Percentiles rank a stretch among this genome's conserved stretches.
These are phyloP conservation scores for Sebastes schlegelii DNA, from an alignment of 2,113 vertebrate genomes.

Conservation along the genomic window DNA sequence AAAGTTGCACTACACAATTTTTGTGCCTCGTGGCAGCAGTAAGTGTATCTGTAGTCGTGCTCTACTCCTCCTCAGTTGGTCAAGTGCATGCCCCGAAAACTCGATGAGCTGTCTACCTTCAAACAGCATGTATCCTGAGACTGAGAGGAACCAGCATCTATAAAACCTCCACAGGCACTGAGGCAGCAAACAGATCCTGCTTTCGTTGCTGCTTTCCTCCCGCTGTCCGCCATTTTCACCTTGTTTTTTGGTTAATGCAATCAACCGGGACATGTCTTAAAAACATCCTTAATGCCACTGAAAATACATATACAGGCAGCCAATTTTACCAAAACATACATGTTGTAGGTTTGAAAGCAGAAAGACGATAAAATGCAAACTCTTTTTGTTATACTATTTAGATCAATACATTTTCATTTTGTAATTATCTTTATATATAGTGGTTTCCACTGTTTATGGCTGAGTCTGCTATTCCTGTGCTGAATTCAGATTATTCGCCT, in stretches of 20 bases:
- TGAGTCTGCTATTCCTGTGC: too few species aligned
- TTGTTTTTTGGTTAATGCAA: not conserved
- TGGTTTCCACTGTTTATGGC: not conserved
- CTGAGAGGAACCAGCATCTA: constrained; percentile 5
- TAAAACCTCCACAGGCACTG: constrained; percentile 27
- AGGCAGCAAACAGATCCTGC: constrained; percentile 17
- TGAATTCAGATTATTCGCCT: too few species aligned
- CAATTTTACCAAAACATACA: not conserved
- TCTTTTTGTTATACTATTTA: not conserved
- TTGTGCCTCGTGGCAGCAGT: not conserved
- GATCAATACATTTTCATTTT: not conserved
- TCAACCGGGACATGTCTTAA: not conserved
- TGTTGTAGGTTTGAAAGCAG: not conserved
- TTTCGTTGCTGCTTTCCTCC: not conserved
- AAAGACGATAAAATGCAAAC: too few species aligned
- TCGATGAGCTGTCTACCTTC: constrained; percentile 30
- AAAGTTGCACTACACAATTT: not conserved
- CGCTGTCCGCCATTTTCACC: not conserved
- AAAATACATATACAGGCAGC: not conserved
- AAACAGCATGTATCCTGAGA: constrained; percentile 42
- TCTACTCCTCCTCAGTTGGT: constrained; percentile 16
- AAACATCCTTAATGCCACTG: not conserved
- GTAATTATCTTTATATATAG: not conserved
- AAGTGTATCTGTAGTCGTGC: not conserved
- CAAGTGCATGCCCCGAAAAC: constrained; percentile 29